Percentiles rank a stretch among this genome's conserved stretches.
phyloP scores from a whole-genome alignment of 1,140 invertebrate genomes.

The Drosophila pseudoobscura region DNA sequence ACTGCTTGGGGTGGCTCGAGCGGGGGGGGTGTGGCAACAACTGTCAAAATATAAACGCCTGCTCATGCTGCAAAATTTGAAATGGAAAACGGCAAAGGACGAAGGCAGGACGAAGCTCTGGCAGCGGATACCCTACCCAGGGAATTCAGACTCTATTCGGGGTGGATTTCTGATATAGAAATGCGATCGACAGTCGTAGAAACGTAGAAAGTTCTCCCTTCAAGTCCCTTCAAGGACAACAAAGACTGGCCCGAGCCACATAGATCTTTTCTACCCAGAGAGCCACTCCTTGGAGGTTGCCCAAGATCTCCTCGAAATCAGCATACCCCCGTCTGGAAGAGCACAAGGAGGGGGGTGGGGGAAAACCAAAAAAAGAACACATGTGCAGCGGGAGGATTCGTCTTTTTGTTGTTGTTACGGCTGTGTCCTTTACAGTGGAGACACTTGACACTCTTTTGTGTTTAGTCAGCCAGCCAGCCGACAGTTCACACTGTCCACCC shows the following conservation, averaged over 20 bases:
- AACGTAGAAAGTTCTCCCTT: too few species aligned
- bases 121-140: too few species aligned
- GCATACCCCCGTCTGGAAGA: neutral
- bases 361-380: neutral
- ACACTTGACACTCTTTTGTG: constrained; percentile 80
- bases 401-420: neutral
- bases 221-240: too few species aligned
- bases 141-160: too few species aligned
- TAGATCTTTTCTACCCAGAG: too few species aligned
- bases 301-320: neutral
- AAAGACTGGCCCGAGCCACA: too few species aligned
- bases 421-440: constrained; percentile 60
- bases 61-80: constrained; percentile 66
- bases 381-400: constrained; percentile 6
- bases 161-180: too few species aligned
- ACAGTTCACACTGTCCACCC: constrained; percentile 24
- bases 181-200: too few species aligned
- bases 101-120: constrained; percentile 23
- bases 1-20: neutral
- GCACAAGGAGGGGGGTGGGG: too few species aligned
- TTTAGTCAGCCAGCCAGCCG: constrained; percentile 58
- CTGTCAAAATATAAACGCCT: constrained; percentile 77
- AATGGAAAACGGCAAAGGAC: constrained; percentile 39
- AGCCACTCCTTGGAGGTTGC: too few species aligned
- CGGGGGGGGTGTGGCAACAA: constrained; percentile 36